These are phyloP conservation scores for Hylaea fasciaria DNA, from an alignment of 2,888 invertebrate species.

Conservation along the genomic window DNA sequence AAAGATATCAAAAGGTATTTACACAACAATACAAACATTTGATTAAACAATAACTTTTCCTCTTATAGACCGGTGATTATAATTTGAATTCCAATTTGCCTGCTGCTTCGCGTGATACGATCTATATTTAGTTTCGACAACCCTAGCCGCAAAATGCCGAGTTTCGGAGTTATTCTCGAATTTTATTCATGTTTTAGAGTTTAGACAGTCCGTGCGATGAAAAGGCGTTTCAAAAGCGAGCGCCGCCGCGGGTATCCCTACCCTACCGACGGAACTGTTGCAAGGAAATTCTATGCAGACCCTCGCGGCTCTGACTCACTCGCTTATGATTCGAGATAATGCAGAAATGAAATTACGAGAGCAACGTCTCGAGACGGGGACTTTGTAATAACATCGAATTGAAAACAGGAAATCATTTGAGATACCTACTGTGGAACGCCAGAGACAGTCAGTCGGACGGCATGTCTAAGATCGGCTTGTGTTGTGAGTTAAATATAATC, in stretches of 20 bases:
- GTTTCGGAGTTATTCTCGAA: constrained; percentile 27
- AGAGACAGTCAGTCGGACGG: constrained; percentile 29
- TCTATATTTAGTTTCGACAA: constrained; percentile 30
- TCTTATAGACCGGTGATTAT: constrained; percentile 19
- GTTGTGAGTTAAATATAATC: constrained; percentile 30
- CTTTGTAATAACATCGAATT: constrained; percentile 4
- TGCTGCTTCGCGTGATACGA: constrained; percentile 23
- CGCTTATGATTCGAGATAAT: constrained; percentile 14
- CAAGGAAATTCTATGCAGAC: constrained; percentile 17
- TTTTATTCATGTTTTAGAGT: constrained; percentile 27
- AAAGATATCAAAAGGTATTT: constrained; percentile 16
- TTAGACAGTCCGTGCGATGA: constrained; percentile 16
- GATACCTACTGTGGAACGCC: constrained; percentile 14
- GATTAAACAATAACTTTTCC: constrained; percentile 18
- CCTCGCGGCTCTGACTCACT: constrained; percentile 12
- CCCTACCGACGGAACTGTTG: constrained; percentile 1
- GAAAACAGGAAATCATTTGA: constrained; percentile 22
- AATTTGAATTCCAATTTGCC: constrained; percentile 21
- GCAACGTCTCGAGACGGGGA: not conserved
- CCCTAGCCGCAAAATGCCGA: constrained; percentile 28
- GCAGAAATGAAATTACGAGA: constrained; percentile 12
- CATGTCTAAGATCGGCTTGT: constrained; percentile 13
- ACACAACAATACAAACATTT: constrained; percentile 21
- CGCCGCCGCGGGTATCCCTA: constrained; percentile 23
- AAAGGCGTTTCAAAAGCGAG: constrained; percentile 8